These are phyloP conservation scores for Apostichopus californicus DNA, from an alignment of 35 echinoderm and acorn worm genomes.

Conservation along the genomic window DNA sequence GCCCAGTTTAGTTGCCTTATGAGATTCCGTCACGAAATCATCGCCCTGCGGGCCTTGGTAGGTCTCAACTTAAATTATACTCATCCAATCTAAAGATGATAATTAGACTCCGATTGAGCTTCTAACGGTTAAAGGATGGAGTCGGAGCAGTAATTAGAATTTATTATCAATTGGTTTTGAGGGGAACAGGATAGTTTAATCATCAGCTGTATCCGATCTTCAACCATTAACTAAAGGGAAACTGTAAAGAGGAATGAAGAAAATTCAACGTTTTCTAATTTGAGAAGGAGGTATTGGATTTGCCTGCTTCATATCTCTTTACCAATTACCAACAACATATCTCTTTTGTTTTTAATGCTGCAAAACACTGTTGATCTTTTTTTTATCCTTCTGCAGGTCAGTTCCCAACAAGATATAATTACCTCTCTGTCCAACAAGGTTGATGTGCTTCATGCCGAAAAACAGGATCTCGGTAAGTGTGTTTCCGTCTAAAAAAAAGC, in stretches of 20 bases:
- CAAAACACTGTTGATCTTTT: neutral
- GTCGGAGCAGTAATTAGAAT: too few species aligned
- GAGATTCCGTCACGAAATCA: constrained; percentile 84
- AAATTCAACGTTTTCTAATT: too few species aligned
- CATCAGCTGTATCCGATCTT: too few species aligned
- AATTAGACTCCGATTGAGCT: too few species aligned
- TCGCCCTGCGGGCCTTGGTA: constrained; percentile 82
- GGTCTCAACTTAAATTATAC: neutral
- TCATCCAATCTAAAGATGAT: too few species aligned
- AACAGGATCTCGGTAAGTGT: constrained; percentile 29
- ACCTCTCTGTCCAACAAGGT: neutral
- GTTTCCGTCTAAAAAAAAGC: neutral
- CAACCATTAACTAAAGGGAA: too few species aligned
- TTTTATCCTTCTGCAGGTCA: neutral
- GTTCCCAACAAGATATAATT: constrained; percentile 31
- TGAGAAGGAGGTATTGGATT: neutral
- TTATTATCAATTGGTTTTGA: too few species aligned
- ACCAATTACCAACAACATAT: too few species aligned
- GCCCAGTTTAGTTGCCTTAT: constrained; percentile 73
- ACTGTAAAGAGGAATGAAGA: too few species aligned
- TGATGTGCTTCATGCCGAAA: constrained; percentile 1
- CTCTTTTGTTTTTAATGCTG: neutral
- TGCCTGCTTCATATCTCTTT: neutral
- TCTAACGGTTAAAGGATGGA: too few species aligned
- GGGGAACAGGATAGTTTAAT: too few species aligned